Evolutionary conservation across 2,888 invertebrate genomes (phyloP).

Genomic region (Heliconius hortense): DNA sequence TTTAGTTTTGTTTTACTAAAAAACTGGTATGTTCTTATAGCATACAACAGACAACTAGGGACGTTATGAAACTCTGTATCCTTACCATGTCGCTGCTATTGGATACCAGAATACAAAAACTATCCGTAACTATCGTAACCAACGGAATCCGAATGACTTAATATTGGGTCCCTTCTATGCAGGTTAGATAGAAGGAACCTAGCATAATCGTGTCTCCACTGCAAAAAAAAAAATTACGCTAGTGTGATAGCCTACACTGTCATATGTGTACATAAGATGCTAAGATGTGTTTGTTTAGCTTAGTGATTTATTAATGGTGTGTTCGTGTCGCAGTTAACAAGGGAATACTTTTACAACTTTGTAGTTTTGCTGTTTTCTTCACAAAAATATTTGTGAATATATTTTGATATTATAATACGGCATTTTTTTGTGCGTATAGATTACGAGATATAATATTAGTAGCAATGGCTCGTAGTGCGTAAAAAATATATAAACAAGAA

Average conservation of each 20-base stretch:
- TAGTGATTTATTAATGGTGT: constrained; percentile 34
- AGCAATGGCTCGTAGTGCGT: not conserved
- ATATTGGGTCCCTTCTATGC: too few relatives aligned
- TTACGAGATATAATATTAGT: not conserved
- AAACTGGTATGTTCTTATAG: too few relatives aligned
- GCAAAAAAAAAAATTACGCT: not conserved
- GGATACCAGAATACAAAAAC: too few relatives aligned
- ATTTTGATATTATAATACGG: not conserved
- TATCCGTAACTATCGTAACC: too few relatives aligned
- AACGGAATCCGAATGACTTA: too few relatives aligned
- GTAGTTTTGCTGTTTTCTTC: not conserved
- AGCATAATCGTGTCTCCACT: not conserved
- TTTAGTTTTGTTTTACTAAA: too few relatives aligned
- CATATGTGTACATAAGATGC: constrained; percentile 30
- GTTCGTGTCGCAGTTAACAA: constrained; percentile 27
- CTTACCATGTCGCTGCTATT: too few relatives aligned
- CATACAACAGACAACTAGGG: too few relatives aligned
- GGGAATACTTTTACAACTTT: constrained; percentile 9
- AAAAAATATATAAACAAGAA: too few relatives aligned
- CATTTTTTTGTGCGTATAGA: not conserved
- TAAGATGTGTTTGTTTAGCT: constrained; percentile 25
- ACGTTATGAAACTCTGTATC: too few relatives aligned
- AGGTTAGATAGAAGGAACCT: too few relatives aligned
- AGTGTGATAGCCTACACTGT: constrained; percentile 13
- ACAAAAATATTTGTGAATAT: not conserved